A percentile compares a stretch with the other conserved stretches of the same genome.
Conservation (phyloP, 2,888 invertebrate genomes). For the Seira sanloemensis region DNA sequence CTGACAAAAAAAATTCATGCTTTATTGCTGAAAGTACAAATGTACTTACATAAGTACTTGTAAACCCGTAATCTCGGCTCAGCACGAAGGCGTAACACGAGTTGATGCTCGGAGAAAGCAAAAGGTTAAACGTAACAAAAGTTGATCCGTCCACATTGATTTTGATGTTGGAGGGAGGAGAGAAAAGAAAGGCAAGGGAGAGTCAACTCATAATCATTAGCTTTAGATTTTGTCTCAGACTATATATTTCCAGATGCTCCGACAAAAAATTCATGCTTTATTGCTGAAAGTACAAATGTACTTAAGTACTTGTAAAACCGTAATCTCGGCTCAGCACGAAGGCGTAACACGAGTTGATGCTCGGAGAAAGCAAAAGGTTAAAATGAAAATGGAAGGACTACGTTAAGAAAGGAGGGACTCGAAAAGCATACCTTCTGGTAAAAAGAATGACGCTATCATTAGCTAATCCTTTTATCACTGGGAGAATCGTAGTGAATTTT, state of each 20-base stretch:
- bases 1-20: neutral
- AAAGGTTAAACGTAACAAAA: no score
- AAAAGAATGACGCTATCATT: slow-evolving; percentile 32
- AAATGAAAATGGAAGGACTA: slow-evolving; percentile 8
- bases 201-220: no score
- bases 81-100: neutral
- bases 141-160: no score
- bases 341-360: neutral
- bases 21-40: neutral
- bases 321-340: neutral
- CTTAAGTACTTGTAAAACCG: neutral
- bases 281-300: neutral
- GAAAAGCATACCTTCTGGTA: slow-evolving; percentile 25
- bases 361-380: neutral
- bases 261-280: neutral
- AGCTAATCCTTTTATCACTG: slow-evolving; percentile 50
- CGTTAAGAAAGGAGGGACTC: slow-evolving; percentile 12
- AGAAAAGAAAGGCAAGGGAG: no score
- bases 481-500: slow-evolving; percentile 29
- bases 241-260: no score
- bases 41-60: neutral
- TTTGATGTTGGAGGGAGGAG: no score
- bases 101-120: slow-evolving; percentile 7
- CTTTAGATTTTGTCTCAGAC: no score
- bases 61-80: neutral